Base-by-base conservation (phyloP, 2,888 invertebrate species). In the Eilema depressum region DNA sequence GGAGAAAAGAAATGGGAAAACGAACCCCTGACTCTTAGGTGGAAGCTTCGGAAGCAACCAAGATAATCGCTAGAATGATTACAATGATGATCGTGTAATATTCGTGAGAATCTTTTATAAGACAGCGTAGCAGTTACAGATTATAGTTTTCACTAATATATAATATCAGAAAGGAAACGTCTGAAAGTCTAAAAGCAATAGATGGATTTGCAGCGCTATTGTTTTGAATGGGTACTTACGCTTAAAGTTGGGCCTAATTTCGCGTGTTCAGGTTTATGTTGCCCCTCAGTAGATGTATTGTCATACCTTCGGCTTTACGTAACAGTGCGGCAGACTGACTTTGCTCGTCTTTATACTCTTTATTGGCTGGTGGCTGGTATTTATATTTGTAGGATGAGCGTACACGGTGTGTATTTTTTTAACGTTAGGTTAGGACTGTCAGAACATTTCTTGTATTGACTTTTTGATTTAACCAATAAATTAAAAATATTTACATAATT, bases 191-290 rank as follows among this genome's bases (percentile, higher is more conserved):
- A 86, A 91, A 86, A 23, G 66, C 17, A 47, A 69, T 72, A 65
- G 71, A 83, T 83, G 82, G 79, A 86, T 89, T 89, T 87, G 83
- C 87, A 77, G 83, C 83, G 85, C 91, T 89, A 90, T 92, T 91
- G 91, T 92, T 92, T 91, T 88, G 89, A 92, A 90, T 88, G 86
- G 84, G 86, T 88, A 89, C 86, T 89, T 88, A 87, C 83, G 86
- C 82, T 86, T 87, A 86, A 88, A 89, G 84, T 89, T 83, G 81
- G 79, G 83, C 83, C 89, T 87, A 89, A 87, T 89, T 88, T 87
- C 82, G 84, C 86, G 85, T 87, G 87, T 87, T 87, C 83, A 84
- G 82, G 83, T 86, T 88, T 86, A 85, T 84, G 85, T 86, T 80
- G 83, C 84, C 84, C 85, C 86, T 41, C 83, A 71, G 76, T 75